phyloP scores from a whole-genome alignment of 2,113 vertebrate genomes.

The Dolichallabes microphthalmus region DNA sequence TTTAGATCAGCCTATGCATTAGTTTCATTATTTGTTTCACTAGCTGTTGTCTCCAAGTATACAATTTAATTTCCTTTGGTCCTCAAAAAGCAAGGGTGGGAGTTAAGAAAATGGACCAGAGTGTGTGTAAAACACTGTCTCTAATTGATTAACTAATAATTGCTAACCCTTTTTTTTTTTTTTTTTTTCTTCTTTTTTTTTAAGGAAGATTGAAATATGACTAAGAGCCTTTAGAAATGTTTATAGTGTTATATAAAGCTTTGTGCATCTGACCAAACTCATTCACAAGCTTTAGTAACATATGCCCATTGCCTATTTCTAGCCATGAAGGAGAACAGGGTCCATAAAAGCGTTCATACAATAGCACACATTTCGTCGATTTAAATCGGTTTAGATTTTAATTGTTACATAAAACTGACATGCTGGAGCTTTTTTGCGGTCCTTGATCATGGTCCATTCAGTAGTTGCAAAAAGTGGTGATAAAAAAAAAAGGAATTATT shows the following conservation, averaged over 20 bases:
- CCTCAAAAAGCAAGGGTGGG: slow-evolving; percentile 8
- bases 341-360: not conserved
- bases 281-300: slow-evolving; percentile 40
- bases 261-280: slow-evolving; percentile 56
- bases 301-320: slow-evolving; percentile 14
- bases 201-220: slow-evolving; percentile 31
- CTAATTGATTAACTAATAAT: slow-evolving; percentile 1
- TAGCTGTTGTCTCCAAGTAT: slow-evolving; percentile 35
- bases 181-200: slow-evolving; percentile 19
- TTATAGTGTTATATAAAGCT: slow-evolving; percentile 51
- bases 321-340: slow-evolving; percentile 30
- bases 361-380: not conserved
- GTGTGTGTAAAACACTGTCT: slow-evolving; percentile 8
- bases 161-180: not conserved
- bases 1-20: slow-evolving; percentile 43
- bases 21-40: slow-evolving; percentile 38
- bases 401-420: not conserved
- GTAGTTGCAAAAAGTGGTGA: not conserved
- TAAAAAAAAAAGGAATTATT: slow-evolving; percentile 4
- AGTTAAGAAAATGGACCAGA: slow-evolving; percentile 24
- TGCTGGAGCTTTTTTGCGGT: slow-evolving; percentile 6
- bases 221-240: slow-evolving; percentile 38
- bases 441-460: not conserved
- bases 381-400: not conserved
- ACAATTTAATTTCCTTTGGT: slow-evolving; percentile 37